Conservation (phyloP, 2,113 vertebrate genomes). For the Lophochroa leadbeateri region DNA sequence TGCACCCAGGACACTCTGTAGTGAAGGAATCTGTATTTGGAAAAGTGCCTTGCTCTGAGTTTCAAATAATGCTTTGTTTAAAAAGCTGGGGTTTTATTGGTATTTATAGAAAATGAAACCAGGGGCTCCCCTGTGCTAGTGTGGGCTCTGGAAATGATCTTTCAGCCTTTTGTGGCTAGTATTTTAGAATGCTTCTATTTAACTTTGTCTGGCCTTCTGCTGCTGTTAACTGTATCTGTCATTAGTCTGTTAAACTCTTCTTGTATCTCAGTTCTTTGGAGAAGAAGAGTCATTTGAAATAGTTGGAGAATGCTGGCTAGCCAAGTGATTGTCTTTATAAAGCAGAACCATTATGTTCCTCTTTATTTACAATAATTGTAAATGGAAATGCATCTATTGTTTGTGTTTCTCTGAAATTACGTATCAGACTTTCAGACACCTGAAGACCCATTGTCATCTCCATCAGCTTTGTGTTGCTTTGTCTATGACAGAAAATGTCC, state of each 20-base stretch:
- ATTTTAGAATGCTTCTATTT: background rate
- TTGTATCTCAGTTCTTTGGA: background rate
- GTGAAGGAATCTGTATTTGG: background rate
- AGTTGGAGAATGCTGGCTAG: background rate
- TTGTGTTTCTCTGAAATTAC: background rate
- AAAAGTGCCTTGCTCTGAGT: background rate
- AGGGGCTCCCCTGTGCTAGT: background rate
- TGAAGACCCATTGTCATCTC: background rate
- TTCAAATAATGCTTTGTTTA: background rate
- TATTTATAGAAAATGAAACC: background rate
- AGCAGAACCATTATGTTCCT: background rate
- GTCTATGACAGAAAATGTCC: background rate
- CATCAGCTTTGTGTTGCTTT: background rate
- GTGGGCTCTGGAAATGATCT: background rate
- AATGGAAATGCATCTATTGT: background rate
- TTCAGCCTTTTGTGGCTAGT: background rate
- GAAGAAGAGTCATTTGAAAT: background rate
- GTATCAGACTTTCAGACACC: background rate
- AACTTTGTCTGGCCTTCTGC: background rate
- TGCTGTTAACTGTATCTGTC: background rate
- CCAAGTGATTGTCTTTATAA: background rate
- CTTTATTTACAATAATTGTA: constrained; percentile 16
- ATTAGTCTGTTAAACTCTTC: background rate
- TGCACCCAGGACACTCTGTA: background rate
- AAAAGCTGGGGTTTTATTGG: background rate